Base-by-base conservation (phyloP, 2,113 vertebrate species). In the Podarcis cretensis region DNA sequence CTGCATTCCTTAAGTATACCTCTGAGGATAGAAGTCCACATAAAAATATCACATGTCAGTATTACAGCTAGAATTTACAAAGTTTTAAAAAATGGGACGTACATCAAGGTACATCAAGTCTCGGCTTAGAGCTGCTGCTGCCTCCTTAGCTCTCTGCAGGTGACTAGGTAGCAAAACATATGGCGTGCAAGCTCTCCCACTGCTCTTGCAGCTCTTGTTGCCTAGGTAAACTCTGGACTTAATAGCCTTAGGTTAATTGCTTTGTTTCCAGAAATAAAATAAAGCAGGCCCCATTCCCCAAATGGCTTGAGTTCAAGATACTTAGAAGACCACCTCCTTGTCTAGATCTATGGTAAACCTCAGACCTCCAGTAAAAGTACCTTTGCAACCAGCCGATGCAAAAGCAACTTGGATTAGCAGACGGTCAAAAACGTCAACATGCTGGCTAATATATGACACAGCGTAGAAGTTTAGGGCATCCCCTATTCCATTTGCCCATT, bases 41-140 rank as follows among this genome's bases (percentile, higher is more conserved):
- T 93, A 95, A 95, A 54, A 94, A 93, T 92, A 93, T 89, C 73
- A 81, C 84, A 93, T 94, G 94, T 90, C 91, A 97, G 90, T 84
- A 92, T 95, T 90, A 91, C 91, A 95, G 92, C 82, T 92, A 68
- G 95, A 97, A 96, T 95, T 96, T 93, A 93, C 87, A 93, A 30
- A 90, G 87, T 94, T 95, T 94, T 94, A 96, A 54, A 96, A 96
- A 96, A 91, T 89, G 66, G 87, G 96, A 97, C 95, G 94, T 90
- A 97, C 96, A 97, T 97, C 43, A 96, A 66, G 77, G 93, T 88
- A 94, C 93, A 54, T 96, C 94, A 94, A 94, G 81, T 87, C 78
- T 90, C 96, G 93, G 95, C 32, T 95, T 95, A 93, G 93, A 95
- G 89, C 81, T 94, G 87, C 89, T 92, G 89, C 87, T 86, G 90